A percentile compares a stretch with the other conserved stretches of the same genome.
Conservation (phyloP, 2,888 invertebrate genomes). For the Aleiodes alternator region DNA sequence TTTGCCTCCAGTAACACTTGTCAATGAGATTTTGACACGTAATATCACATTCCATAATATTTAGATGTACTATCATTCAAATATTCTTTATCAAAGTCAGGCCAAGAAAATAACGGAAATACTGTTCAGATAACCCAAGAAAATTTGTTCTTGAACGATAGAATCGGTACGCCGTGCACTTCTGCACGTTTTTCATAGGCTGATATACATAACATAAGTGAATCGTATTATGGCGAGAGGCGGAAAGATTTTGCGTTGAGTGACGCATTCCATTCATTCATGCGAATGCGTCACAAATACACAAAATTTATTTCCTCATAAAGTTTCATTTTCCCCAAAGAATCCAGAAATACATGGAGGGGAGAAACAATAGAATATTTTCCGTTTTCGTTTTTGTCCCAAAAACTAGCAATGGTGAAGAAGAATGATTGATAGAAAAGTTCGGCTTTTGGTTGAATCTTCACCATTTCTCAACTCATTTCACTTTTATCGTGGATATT, state of each 20-base stretch:
- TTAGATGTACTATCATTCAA: too few relatives aligned
- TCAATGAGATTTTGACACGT: too few relatives aligned
- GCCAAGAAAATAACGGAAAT: too few relatives aligned
- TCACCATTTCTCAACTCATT: neutral
- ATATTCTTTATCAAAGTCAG: too few relatives aligned
- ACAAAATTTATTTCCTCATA: neutral
- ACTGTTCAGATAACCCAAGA: too few relatives aligned
- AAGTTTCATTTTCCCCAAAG: neutral
- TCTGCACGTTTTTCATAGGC: too few relatives aligned
- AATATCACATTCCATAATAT: too few relatives aligned
- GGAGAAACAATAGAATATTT: neutral
- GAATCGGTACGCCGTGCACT: neutral
- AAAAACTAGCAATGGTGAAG: neutral
- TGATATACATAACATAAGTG: neutral
- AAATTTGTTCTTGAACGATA: too few relatives aligned
- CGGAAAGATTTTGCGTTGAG: neutral
- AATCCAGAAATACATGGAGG: neutral
- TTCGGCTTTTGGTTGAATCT: neutral
- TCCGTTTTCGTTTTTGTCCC: neutral
- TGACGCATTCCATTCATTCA: slow-evolving; percentile 19
- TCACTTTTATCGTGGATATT: neutral
- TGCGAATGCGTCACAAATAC: neutral
- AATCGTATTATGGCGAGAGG: neutral
- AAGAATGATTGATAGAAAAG: too few relatives aligned
- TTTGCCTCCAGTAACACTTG: too few relatives aligned